Conservation (phyloP, 2,113 vertebrate genomes). For the Lonchura striata region DNA sequence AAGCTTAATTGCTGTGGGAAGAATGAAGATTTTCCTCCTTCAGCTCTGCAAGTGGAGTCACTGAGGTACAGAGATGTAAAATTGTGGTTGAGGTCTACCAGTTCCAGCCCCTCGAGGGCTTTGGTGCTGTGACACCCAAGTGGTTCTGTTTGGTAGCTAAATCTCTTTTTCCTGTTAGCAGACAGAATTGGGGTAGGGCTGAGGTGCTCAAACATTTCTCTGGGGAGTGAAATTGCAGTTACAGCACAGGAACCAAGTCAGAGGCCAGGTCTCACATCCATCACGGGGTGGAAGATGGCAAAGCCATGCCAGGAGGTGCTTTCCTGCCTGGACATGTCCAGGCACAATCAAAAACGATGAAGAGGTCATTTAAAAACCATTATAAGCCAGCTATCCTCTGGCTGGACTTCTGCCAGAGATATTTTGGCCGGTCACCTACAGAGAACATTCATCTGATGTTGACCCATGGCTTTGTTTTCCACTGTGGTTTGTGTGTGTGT, state of each 20-base stretch:
- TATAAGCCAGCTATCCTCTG: neutral
- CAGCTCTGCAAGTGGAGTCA: neutral
- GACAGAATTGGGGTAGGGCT: neutral
- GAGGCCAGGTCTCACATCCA: neutral
- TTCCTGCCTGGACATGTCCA: slow-evolving; percentile 37
- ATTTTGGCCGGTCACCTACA: neutral
- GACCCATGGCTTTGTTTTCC: neutral
- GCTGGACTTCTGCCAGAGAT: neutral
- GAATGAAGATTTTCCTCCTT: neutral
- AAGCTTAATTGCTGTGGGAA: neutral
- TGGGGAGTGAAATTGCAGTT: neutral
- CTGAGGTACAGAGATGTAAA: neutral
- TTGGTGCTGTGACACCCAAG: neutral
- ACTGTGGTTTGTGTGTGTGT: neutral
- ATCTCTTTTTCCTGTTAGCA: neutral
- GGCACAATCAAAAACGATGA: neutral
- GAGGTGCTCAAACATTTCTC: neutral
- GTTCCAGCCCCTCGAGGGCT: neutral
- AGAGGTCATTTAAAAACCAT: neutral
- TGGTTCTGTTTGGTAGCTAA: neutral
- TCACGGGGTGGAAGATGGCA: neutral
- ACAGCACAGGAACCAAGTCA: neutral
- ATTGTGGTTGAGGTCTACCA: neutral
- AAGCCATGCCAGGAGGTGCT: neutral
- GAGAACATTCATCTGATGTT: slow-evolving; percentile 9